Evolutionary conservation across 1,140 invertebrate species (phyloP).

Genomic region (Pachyrhynchus sulphureomaculatus): DNA sequence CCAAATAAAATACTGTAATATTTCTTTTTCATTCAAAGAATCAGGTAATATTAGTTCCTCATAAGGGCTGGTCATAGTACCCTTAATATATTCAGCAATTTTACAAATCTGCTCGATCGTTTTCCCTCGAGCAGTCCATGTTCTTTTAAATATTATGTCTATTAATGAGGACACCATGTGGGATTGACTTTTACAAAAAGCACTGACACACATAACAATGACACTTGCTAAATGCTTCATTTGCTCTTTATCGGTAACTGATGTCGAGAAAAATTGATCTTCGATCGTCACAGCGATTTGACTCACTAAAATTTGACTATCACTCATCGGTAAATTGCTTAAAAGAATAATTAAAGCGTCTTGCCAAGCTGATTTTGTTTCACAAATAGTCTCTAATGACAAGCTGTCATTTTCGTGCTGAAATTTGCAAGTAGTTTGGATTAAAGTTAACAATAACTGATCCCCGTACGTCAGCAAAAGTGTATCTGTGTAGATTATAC

Average conservation of each 20-base stretch:
- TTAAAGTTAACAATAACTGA: constrained; percentile 53
- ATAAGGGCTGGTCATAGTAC: constrained; percentile 33
- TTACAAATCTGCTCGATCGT: not conserved
- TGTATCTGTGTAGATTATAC: constrained; percentile 51
- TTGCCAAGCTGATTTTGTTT: constrained; percentile 58
- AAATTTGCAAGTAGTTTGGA: constrained; percentile 51
- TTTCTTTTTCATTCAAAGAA: constrained; percentile 24
- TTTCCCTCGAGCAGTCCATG: not conserved
- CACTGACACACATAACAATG: constrained; percentile 3
- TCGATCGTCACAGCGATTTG: constrained; percentile 47
- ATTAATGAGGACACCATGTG: constrained; percentile 2
- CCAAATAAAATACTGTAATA: constrained; percentile 42
- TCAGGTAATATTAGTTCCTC: constrained; percentile 11
- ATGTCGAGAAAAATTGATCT: constrained; percentile 45
- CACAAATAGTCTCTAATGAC: constrained; percentile 55
- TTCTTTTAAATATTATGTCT: not conserved
- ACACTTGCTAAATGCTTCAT: constrained; percentile 34
- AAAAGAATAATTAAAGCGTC: constrained; percentile 50
- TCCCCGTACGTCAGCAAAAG: constrained; percentile 41
- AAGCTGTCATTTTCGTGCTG: constrained; percentile 46
- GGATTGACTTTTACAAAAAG: constrained; percentile 31
- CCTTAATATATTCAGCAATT: constrained; percentile 40
- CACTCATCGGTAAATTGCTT: constrained; percentile 19
- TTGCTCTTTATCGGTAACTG: constrained; percentile 3
- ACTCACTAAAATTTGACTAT: constrained; percentile 29